Percentiles rank a stretch among this genome's conserved stretches.
Conservation (phyloP, 1,140 invertebrate species). For the Atta colombica region DNA sequence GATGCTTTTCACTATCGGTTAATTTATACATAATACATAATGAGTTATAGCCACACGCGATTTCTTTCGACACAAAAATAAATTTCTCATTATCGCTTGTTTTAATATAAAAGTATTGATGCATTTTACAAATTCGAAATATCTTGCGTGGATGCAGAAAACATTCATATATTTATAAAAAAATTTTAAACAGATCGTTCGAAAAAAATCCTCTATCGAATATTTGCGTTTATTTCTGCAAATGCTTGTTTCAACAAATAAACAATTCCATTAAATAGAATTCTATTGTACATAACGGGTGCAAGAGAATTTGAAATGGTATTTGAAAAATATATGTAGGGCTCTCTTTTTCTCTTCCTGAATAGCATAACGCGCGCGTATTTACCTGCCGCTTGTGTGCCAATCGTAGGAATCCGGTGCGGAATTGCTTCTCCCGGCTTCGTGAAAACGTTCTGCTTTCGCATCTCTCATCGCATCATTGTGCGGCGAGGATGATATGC, state of each 20-base stretch:
- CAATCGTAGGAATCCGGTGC: conserved; percentile 91
- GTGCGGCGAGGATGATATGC: conserved; percentile 71
- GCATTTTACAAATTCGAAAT: background rate
- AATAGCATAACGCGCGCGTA: background rate
- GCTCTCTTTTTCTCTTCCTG: background rate
- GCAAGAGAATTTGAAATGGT: conserved; percentile 7
- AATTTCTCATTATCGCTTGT: background rate
- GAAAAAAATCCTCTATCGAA: background rate
- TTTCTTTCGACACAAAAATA: background rate
- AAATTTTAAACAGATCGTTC: background rate
- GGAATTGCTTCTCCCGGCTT: conserved; percentile 90
- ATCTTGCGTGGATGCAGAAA: background rate
- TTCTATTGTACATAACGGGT: background rate
- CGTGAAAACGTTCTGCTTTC: conserved; percentile 80
- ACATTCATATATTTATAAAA: background rate
- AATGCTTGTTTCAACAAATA: background rate
- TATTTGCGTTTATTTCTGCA: background rate
- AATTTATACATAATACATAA: background rate
- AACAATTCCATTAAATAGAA: background rate
- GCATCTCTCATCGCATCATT: conserved; percentile 21
- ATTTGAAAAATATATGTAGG: conserved; percentile 4
- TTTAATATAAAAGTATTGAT: background rate
- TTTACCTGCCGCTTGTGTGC: conserved; percentile 85
- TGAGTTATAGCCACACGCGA: background rate
- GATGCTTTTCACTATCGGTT: background rate